Base-by-base conservation (phyloP, 1,140 invertebrate genomes). In the Drosophila guanche region DNA sequence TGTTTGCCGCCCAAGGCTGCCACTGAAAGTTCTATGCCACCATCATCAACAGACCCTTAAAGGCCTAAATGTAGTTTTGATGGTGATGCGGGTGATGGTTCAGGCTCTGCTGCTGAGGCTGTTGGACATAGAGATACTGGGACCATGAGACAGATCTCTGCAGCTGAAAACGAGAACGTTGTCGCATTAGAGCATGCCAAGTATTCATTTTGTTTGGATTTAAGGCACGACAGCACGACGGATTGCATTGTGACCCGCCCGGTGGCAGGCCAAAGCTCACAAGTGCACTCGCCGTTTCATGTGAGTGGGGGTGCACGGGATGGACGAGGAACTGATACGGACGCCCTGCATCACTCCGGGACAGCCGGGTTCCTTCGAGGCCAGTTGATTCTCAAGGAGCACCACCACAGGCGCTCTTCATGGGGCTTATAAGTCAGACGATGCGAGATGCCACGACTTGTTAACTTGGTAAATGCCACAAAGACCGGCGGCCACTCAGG, bases 1-100 rank as follows among this genome's bases (percentile, higher is more conserved):
- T 74, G 63, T 57, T 69, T 76, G 65, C 41, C 50, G 42, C 57
- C 62, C 65, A 81, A 75, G 81, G 71, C 57, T 81, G 78, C 12
- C 16, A 46, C 47, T 52, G 51, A 72, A 55, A 63, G 27, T 72
- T 56, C 16, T 16, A 45, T 47, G 56, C 46, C 57, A n/a, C 37
- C 42, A 61, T 62, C 76, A 85, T 73, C 81, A 86, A 83, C 79
- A 76, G 81, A 66, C 70, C 72, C 83, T 86, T 53, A 65, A 63
- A 65, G 14, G 53, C 65, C 53, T 69, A 77, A 81, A 77, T 74
- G 70, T 42, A 29, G 29, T 22, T 16, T 25, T 53, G 22, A 72
- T 56, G 71, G 65, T 63, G 59, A 63, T 63, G 52, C 43, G 29
- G 52, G 16, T 14, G 37, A 14, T 23, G 7, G 25, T 6, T 20